Base-by-base conservation (phyloP, 2,113 vertebrate genomes). In the Oreotrochilus melanogaster region DNA sequence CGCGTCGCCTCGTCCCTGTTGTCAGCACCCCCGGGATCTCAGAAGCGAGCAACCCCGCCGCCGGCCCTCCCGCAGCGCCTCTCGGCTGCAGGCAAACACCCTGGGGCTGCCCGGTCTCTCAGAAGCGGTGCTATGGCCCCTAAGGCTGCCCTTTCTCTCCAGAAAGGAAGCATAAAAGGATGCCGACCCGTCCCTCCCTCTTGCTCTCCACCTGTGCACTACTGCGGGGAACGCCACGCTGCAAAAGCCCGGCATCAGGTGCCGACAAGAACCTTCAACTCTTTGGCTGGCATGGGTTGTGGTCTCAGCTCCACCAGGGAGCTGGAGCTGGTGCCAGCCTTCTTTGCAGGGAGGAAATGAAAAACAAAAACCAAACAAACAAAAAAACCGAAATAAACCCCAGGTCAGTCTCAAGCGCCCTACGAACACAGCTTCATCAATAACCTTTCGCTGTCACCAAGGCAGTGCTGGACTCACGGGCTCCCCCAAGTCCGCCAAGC, bases 1-100 rank as follows among this genome's bases (percentile, higher is more conserved):
- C 18, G 1, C 6, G 12, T 7, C 3, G 25, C 30, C 7, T 27
- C 30, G 8, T 6, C 10, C 39, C 43, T 53, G 70, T 69, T 51
- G 53, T 12, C 79, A 83, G 23, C 42, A 33, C 70, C 53, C 25
- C 69, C 98, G 98, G 98, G 92, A 95, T 98, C 58, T 98, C 33
- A 48, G 80, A 39, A 18, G 61, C 31, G 10, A 39, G n/a, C n/a
- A 11, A 15, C 7, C 21, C 16, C 6, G 3, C 25, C 35, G 4
- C 39, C 11, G 14, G 47, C 27, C 67, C n/a, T 45, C 31, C 45
- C 37, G 1, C 84, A 18, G 56, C 8, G 4, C 33, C 25, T 31
- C 33, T 69, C 8, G 33, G 31, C 35, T 47, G 31, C 50, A 10
- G 56, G 56, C 23, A 19, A 57, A 19, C 70, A 16, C 6, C 42